These are phyloP conservation scores for Chondrosia reniformis DNA, from an alignment of 37 sponge, comb jelly and placozoan genomes.

Conservation along the genomic window DNA sequence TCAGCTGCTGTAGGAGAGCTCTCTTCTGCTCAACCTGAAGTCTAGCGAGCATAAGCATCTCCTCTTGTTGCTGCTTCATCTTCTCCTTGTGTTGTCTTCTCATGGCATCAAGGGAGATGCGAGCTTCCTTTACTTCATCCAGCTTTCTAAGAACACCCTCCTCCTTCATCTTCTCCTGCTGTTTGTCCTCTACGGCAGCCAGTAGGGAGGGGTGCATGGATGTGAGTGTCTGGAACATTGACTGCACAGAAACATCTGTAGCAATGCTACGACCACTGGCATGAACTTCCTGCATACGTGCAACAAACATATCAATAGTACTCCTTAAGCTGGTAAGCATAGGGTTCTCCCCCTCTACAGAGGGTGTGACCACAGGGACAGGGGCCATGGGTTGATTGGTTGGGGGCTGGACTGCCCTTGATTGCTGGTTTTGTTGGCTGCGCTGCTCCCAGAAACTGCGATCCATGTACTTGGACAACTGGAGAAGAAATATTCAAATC, in stretches of 20 bases:
- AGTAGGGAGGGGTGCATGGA: constrained; percentile 92
- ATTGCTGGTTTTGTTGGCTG: too few relatives aligned
- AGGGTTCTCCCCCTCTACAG: background rate
- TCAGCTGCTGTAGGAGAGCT: constrained; percentile 88
- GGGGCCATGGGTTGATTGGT: background rate
- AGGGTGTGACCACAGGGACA: too few relatives aligned
- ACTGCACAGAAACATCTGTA: constrained; percentile 67
- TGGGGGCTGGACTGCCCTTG: too few relatives aligned
- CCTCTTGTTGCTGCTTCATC: constrained; percentile 84
- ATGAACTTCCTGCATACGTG: constrained; percentile 66
- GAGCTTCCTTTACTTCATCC: constrained; percentile 79
- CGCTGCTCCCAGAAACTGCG: constrained; percentile 83
- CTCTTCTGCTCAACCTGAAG: constrained; percentile 98
- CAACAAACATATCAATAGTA: constrained; percentile 66
- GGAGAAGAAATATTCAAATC: background rate
- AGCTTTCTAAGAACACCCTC: constrained; percentile 63
- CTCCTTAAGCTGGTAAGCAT: constrained; percentile 21
- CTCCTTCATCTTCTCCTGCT: constrained; percentile 70
- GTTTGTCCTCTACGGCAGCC: constrained; percentile 61
- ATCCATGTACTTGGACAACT: constrained; percentile 75
- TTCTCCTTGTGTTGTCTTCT: constrained; percentile 72
- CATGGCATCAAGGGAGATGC: constrained; percentile 77
- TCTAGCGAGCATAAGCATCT: constrained; percentile 77
- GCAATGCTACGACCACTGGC: constrained; percentile 79
- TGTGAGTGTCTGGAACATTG: constrained; percentile 82